Conservation (phyloP, 2,797 vertebrate species). For the Jordanella pulchra region DNA sequence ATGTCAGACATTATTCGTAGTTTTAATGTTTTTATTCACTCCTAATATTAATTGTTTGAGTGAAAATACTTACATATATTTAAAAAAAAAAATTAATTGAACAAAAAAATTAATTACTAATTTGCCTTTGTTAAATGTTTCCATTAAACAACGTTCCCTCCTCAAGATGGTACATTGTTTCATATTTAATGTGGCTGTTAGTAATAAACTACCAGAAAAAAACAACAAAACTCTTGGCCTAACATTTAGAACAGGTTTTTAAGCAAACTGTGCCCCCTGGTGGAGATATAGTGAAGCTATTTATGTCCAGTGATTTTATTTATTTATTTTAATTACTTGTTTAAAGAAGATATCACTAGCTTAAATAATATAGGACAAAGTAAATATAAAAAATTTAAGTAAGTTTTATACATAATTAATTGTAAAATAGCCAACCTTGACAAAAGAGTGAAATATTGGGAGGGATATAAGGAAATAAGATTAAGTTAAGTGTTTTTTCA, state of each 20-base stretch:
- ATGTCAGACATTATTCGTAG: not conserved
- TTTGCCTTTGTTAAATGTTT: no score
- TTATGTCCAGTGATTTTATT: not conserved
- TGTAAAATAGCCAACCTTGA: not conserved
- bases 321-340: not conserved
- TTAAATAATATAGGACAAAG: not conserved
- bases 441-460: not conserved
- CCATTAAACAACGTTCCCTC: not conserved
- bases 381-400: not conserved
- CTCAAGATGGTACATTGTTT: not conserved
- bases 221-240: not conserved
- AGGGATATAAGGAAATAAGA: no score
- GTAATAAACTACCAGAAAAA: not conserved
- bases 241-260: conserved; percentile 16
- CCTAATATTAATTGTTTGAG: not conserved
- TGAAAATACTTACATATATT: not conserved
- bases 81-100: not conserved
- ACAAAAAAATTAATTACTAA: no score
- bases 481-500: not conserved
- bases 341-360: not conserved
- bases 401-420: not conserved
- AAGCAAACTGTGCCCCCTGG: conserved; percentile 39
- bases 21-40: not conserved
- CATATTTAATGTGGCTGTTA: not conserved
- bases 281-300: conserved; percentile 24